Conservation (phyloP, 2,113 vertebrate genomes). For the Okapia johnstoni region DNA sequence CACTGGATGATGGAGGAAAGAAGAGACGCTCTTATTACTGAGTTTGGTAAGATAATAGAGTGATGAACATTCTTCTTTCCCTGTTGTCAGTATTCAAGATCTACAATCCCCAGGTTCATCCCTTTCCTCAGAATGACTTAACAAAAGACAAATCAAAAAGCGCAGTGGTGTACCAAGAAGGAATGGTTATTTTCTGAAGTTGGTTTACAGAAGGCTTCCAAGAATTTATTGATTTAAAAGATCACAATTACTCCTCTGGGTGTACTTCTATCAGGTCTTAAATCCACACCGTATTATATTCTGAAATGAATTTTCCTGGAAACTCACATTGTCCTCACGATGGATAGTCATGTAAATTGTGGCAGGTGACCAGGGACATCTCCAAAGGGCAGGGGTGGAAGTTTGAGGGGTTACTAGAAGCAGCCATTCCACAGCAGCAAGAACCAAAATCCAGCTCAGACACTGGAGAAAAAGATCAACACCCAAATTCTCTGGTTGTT, state of each 20-base stretch:
- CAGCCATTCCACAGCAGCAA: background rate
- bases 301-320: background rate
- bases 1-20: background rate
- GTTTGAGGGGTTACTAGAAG: background rate
- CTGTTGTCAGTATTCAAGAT: background rate
- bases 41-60: background rate
- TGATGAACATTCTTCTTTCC: background rate
- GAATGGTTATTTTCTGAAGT: background rate
- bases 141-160: slow-evolving; percentile 25
- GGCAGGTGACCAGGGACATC: background rate
- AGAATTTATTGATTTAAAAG: slow-evolving; percentile 41
- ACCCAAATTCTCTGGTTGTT: background rate
- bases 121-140: slow-evolving; percentile 14
- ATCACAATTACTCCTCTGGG: slow-evolving; percentile 20
- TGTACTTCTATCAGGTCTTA: background rate
- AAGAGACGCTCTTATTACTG: background rate
- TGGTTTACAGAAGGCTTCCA: slow-evolving; percentile 28
- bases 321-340: background rate
- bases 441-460: background rate
- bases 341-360: background rate
- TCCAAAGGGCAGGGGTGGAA: background rate
- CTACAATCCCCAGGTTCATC: background rate
- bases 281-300: background rate
- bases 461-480: background rate
- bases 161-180: background rate